Base-by-base conservation (phyloP, 37 sponge, comb jelly and placozoan species). In the Agelas oroides region DNA sequence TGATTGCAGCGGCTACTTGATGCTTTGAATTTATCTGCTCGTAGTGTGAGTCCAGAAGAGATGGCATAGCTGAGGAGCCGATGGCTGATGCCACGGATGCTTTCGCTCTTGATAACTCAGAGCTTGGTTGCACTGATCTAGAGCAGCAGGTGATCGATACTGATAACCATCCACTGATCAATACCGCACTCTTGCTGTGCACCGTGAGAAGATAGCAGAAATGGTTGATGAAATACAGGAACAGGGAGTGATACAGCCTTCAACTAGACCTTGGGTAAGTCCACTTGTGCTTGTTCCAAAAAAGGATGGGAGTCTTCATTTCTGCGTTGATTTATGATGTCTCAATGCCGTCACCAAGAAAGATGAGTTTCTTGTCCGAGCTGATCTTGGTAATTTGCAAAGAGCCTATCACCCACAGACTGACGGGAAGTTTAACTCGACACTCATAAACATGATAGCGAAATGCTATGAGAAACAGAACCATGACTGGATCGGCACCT, bases 271-370 rank as follows among this genome's bases (percentile, higher is more conserved):
- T 1, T 84, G 84, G 78, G 84, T 84, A 20, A 84, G 84, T 67
- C 90, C 84, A 1, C 62, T 89, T 0, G 90, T 89, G 13, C 59
- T 89, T 23, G 90, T 89, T 0, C 70, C 83, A 25, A n/a, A 89
- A 72, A 46, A 39, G n/a, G n/a, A 89, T 58, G 84, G 90, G 11
- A 66, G 38, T 40, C 38, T 33, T 20, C 59, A 84, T 1, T 84
- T 89, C 59, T 84, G 90, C 40, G 70, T 89, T 3, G 90, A 89
- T 46, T 89, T 84, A 58, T 60, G 78, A 23, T 31, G 28, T 2
- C 65, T 89, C 23, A 89, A 88, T 76, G 34, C 72, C 0, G 63
- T 84, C 1, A 77, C 90, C 2, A 25, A 72, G 36, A 84, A 77
- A 32, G 90, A 89, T 77, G 90, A n/a, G n/a, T n/a, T n/a, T n/a